Percentiles rank a stretch among this genome's conserved stretches.
Evolutionary conservation across 2,888 invertebrate species (phyloP).

Genomic region (Tuta absoluta): DNA sequence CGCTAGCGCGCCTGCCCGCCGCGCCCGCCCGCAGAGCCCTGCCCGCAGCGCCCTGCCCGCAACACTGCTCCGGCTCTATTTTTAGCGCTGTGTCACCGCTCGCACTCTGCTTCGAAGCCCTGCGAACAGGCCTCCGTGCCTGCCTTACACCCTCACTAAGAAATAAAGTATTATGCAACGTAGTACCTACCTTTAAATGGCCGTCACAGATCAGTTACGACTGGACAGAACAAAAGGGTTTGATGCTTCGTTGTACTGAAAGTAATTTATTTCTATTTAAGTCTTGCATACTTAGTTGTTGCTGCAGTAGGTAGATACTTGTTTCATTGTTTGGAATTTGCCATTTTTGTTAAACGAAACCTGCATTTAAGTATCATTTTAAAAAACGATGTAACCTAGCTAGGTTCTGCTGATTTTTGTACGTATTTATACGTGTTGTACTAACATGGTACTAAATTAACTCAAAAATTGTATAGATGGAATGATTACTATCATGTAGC

Average conservation of each 20-base stretch:
- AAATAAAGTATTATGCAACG: conserved; percentile 23
- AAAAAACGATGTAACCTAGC: no score
- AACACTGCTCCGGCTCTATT: conserved; percentile 68
- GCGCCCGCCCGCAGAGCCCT: conserved; percentile 37
- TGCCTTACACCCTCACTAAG: conserved; percentile 13
- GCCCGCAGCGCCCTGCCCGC: conserved; percentile 43
- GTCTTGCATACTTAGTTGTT: conserved; percentile 17
- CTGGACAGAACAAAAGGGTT: conserved; percentile 26
- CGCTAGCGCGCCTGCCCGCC: conserved; percentile 35
- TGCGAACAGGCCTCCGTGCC: conserved; percentile 38
- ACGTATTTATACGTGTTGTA: no score
- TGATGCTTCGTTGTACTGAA: conserved; percentile 3
- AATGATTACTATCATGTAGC: no score
- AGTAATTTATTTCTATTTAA: conserved; percentile 23
- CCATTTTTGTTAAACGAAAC: no score
- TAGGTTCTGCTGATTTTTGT: no score
- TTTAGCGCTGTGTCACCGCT: conserved; percentile 79
- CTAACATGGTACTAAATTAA: no score
- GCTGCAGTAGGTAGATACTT: background rate
- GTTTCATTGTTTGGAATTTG: no score
- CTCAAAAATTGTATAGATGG: no score
- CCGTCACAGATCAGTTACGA: conserved; percentile 12
- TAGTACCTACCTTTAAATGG: conserved; percentile 15
- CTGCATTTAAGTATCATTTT: no score
- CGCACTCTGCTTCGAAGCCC: conserved; percentile 53